Conservation (phyloP, 1,140 invertebrate species). For the Chymomyza costata region DNA sequence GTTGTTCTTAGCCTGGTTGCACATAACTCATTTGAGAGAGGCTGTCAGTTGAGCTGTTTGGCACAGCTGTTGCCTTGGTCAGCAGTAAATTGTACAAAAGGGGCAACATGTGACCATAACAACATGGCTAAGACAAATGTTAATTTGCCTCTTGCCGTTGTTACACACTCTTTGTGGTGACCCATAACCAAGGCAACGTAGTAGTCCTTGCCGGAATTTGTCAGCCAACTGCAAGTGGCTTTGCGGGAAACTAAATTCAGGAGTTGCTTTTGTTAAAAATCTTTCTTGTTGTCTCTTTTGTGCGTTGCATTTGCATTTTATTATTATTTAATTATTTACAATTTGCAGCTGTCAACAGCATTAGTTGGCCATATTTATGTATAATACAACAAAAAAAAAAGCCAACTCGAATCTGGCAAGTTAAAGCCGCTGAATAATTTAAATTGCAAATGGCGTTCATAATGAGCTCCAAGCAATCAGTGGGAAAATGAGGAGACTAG, state of each 20-base stretch:
- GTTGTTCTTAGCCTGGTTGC: no score
- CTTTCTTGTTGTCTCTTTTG: conserved; percentile 6
- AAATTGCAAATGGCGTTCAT: no score
- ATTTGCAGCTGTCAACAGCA: conserved; percentile 30
- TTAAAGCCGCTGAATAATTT: no score
- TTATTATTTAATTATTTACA: conserved; percentile 33
- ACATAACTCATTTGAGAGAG: no score
- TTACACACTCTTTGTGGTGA: neutral
- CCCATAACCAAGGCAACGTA: neutral
- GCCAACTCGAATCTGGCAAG: conserved; percentile 31
- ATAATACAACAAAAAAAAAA: conserved; percentile 43
- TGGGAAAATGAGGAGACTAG: neutral
- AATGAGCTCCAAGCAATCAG: no score
- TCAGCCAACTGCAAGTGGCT: neutral
- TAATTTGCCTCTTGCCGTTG: conserved; percentile 27
- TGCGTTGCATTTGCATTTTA: conserved; percentile 18
- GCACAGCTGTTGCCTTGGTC: no score
- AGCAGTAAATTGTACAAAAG: no score
- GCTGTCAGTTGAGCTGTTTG: no score
- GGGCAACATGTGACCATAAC: no score
- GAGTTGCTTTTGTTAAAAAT: neutral
- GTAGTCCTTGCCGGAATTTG: neutral
- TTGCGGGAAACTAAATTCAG: neutral
- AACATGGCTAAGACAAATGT: conserved; percentile 8
- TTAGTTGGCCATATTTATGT: conserved; percentile 19